Conservation (phyloP, 2,797 vertebrate species). For the Poliocrania exsul region DNA sequence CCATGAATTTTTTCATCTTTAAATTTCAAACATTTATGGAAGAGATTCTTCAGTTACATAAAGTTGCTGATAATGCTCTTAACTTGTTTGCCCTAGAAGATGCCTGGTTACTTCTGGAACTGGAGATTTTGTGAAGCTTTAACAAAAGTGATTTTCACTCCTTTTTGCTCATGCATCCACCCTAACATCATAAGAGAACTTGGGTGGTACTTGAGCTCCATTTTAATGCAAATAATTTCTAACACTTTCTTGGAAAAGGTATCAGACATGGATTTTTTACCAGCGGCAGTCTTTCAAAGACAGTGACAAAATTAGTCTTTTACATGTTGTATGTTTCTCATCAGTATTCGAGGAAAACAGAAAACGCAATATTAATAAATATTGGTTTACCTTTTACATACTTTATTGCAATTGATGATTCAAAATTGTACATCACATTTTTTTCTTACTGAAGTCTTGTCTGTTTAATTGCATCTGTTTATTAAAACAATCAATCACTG, state of each 20-base stretch:
- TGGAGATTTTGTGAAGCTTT: neutral
- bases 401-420: neutral
- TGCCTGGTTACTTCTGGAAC: neutral
- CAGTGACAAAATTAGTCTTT: neutral
- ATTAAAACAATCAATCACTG: neutral
- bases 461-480: neutral
- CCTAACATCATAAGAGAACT: neutral
- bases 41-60: neutral
- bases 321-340: neutral
- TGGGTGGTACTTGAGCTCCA: neutral
- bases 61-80: neutral
- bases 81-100: neutral
- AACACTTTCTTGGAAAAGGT: neutral
- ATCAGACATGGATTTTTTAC: neutral
- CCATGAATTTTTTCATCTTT: conserved; percentile 35
- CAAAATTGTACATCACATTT: neutral
- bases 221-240: neutral
- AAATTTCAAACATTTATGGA: conserved; percentile 34
- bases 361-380: neutral
- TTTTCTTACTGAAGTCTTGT: neutral
- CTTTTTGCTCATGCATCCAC: neutral
- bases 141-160: neutral
- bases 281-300: neutral
- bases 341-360: neutral
- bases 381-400: neutral